Evolutionary conservation across 1,140 invertebrate genomes (phyloP).

Genomic region (Stegodyphus mimosarum): DNA sequence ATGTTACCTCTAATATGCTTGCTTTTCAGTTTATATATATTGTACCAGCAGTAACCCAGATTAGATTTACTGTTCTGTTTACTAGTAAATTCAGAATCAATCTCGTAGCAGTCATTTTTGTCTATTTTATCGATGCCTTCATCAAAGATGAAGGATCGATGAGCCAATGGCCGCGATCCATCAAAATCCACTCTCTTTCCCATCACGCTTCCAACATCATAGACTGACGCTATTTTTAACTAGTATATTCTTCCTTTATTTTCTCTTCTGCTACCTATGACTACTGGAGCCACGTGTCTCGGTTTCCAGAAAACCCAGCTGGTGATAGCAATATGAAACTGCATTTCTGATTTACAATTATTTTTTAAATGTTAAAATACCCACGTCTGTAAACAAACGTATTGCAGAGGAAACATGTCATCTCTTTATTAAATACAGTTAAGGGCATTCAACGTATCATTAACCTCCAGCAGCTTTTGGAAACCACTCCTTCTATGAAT

Average conservation of each 20-base stretch:
- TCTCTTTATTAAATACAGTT: too few species aligned
- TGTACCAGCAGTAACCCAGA: background rate
- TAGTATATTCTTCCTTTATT: background rate
- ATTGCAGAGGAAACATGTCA: too few species aligned
- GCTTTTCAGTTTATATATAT: background rate
- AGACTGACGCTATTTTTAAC: conserved; percentile 20
- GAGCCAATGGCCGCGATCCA: conserved; percentile 21
- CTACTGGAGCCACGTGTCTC: background rate
- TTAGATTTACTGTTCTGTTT: background rate
- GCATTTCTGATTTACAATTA: too few species aligned
- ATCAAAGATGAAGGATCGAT: conserved; percentile 11
- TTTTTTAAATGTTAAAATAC: too few species aligned
- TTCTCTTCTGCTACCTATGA: background rate
- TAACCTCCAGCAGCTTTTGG: too few species aligned
- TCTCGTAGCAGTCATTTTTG: background rate
- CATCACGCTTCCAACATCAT: conserved; percentile 1
- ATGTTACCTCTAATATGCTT: too few species aligned
- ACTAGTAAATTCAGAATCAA: background rate
- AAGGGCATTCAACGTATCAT: too few species aligned
- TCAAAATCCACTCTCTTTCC: conserved; percentile 33
- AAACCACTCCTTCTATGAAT: too few species aligned
- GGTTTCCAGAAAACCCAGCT: background rate
- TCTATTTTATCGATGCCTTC: background rate
- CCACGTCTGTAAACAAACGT: too few species aligned
- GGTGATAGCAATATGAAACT: too few species aligned